Evolutionary conservation across 2,113 vertebrate species (phyloP), one percentile per base, ranked within the genome.

Genomic region (Sterna hirundo): DNA sequence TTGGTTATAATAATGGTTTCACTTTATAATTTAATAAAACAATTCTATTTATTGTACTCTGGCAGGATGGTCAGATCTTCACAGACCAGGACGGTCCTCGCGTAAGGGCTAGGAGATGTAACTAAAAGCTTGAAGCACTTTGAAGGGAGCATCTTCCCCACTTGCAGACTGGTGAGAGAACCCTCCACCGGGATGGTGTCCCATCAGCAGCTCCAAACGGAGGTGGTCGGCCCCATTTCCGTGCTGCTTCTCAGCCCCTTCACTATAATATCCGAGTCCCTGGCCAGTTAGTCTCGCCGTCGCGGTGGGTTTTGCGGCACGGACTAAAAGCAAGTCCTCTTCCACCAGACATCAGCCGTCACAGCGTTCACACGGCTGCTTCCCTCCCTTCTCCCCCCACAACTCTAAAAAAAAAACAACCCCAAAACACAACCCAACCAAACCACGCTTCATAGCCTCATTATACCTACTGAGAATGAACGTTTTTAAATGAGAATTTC

Each of bases 401-500:
- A 40, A 32, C 26, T 15, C 40, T 19, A 16, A 15, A 27, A 47
- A 10, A 23, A 40, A 38, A 29, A 7, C 4, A 21, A 10, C 18
- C 22, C 36, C 21, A 26, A 19, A 22, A 22, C 38, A 36, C 38
- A 22, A 6, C 38, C 21, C 47, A 23, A 52, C 62, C 68, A 62
- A 60, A 34, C 46, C 80, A 46, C 14, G 14, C 64, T 71, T 40
- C 42, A 2, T 0, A 9, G 83, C 75, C 71, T 91, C 91, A 40
- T 81, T 86, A 80, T 5, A 5, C 58, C 44, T 5, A 19, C 66
- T 21, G 87, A 40, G 86, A 89, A 74, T 5, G 62, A 57, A 68
- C 7, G 7, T 44, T 93, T 69, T 68, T 34, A 69, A 94, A 89
- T 38, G 86, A 96, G 90, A 82, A 87, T 70, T 62, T 91, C 92